These are phyloP conservation scores for Sterrhoptilus dennistouni DNA, from an alignment of 2,113 vertebrate genomes.

Conservation along the genomic window DNA sequence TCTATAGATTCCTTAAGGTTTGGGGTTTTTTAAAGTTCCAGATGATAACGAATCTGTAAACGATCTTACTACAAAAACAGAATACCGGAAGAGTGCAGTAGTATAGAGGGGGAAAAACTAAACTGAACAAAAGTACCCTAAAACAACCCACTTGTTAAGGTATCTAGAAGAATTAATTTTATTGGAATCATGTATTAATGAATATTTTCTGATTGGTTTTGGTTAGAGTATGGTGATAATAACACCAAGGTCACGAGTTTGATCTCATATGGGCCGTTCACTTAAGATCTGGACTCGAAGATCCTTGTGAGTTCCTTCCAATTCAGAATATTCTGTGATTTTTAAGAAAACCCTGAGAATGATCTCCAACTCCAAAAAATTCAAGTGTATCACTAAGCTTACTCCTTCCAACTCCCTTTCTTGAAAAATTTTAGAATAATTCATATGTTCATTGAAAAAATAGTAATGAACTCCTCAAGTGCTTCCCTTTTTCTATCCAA, in stretches of 20 bases:
- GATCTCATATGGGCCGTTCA: neutral
- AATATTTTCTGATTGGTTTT: neutral
- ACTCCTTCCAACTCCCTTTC: neutral
- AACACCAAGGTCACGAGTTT: neutral
- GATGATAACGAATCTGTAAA: neutral
- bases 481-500: neutral
- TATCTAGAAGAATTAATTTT: neutral
- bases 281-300: neutral
- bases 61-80: neutral
- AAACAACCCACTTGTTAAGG: neutral
- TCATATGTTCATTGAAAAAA: neutral
- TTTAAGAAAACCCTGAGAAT: neutral
- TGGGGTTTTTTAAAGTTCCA: neutral
- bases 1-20: neutral
- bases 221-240: neutral
- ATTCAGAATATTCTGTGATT: neutral
- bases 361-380: neutral
- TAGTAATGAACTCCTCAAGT: neutral
- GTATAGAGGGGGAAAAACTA: neutral
- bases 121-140: neutral
- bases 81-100: neutral
- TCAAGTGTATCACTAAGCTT: neutral
- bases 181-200: neutral
- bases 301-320: neutral
- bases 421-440: neutral